Evolutionary conservation across 2,888 invertebrate genomes (phyloP).

Genomic region (Xestobium rufovillosum): DNA sequence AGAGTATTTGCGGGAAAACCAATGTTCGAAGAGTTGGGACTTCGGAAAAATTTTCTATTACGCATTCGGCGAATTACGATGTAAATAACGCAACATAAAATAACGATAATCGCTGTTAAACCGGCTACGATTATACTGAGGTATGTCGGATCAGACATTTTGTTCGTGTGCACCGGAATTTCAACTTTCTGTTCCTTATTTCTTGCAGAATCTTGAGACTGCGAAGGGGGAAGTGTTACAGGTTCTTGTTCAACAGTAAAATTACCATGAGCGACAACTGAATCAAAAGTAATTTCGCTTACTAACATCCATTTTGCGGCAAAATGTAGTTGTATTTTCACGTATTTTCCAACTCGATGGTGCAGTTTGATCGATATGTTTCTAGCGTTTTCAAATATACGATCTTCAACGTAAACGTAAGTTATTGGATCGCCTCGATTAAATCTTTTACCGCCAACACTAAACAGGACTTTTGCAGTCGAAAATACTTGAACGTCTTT

Average conservation of each 20-base stretch:
- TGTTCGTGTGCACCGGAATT: conserved; percentile 58
- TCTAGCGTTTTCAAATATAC: conserved; percentile 71
- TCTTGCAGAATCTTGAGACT: conserved; percentile 45
- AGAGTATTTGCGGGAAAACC: conserved; percentile 42
- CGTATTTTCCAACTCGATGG: conserved; percentile 72
- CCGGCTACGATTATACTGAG: conserved; percentile 75
- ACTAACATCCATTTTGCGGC: conserved; percentile 83
- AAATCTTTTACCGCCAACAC: conserved; percentile 66
- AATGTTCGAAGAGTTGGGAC: conserved; percentile 57
- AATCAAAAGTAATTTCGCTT: conserved; percentile 82
- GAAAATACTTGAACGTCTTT: conserved; percentile 76
- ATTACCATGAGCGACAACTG: conserved; percentile 67
- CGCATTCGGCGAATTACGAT: conserved; percentile 64
- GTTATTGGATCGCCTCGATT: conserved; percentile 71
- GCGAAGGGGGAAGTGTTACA: conserved; percentile 45
- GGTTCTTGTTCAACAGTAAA: conserved; percentile 62
- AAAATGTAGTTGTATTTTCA: conserved; percentile 70
- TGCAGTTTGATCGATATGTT: conserved; percentile 77
- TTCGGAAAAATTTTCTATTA: conserved; percentile 66
- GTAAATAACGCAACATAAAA: conserved; percentile 64
- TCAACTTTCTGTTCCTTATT: conserved; percentile 46
- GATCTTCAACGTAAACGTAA: conserved; percentile 64
- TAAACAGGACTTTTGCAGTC: conserved; percentile 69
- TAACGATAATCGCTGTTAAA: conserved; percentile 62
- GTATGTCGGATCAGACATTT: conserved; percentile 63